Base-by-base conservation (phyloP, 2,113 vertebrate species). In the Hoplias malabaricus region DNA sequence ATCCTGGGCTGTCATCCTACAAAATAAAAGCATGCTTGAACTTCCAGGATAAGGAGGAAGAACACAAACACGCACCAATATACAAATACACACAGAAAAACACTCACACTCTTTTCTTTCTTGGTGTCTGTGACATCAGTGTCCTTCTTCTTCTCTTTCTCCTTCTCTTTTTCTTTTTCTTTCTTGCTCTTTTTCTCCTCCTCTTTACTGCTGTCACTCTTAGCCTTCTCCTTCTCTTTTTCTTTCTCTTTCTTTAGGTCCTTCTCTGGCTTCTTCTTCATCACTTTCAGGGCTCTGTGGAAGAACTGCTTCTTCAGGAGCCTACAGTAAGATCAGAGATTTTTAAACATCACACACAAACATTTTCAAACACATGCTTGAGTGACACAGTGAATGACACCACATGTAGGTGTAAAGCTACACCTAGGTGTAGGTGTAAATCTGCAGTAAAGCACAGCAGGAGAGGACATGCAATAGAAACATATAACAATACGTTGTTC, bases 241-340 rank as follows among this genome's bases (percentile, higher is more conserved):
- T 93, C 91, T 84, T 95, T 96, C 84, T 96, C 95, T 80, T 94
- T 95, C 86, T 96, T 96, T 19, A 85, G 75, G 4, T 96, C 95
- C 86, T 95, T 96, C 65, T 96, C 98, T 1, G 94, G 93, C 70
- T 98, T 98, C 91, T 98, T 97, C 92, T 99, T 99, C 96, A 99
- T 97, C 82, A 99, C 97, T 90, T 99, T 99, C 70, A 99, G 88
- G 2, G 96, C 98, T 61, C 97, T 95, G 84, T 98, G 95, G 86
- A 98, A 99, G 87, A 99, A 99, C 78, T 99, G 96, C 78, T 97
- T 99, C 88, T 99, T 99, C 68, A 99, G 90, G 71, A 99, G 96
- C 78, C 98, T 99, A 57, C 7, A 53, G 7, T 69, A 16, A 72
- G 8, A 23, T 43, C 6, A 38, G 23, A 4, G 38, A 12, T 1